phyloP scores from a whole-genome alignment of 2,113 vertebrate genomes.

The Caranx ignobilis region DNA sequence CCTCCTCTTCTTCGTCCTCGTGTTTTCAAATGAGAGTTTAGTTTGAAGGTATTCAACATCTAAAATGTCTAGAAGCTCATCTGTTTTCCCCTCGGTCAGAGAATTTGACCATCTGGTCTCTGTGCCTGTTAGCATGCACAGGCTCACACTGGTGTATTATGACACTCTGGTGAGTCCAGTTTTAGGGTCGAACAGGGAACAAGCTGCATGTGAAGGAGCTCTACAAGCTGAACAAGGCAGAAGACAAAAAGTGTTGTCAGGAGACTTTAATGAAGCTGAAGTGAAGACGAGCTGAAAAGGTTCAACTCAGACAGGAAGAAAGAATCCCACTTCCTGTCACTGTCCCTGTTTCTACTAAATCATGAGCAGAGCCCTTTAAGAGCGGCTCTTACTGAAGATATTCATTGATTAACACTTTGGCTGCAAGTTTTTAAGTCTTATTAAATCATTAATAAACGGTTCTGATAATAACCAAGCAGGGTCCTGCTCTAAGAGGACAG shows the following conservation, averaged over 20 bases:
- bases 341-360: background rate
- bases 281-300: no score
- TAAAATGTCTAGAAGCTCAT: background rate
- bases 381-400: no score
- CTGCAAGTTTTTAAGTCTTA: no score
- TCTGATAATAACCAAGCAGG: no score
- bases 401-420: no score
- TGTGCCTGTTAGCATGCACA: background rate
- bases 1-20: no score
- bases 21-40: background rate
- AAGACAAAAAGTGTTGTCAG: background rate
- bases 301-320: background rate
- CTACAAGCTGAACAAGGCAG: background rate
- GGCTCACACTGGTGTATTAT: background rate
- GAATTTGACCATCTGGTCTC: constrained; percentile 13
- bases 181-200: background rate
- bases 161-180: background rate
- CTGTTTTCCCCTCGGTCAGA: background rate
- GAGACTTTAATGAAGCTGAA: no score
- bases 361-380: no score
- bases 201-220: background rate
- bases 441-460: no score
- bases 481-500: no score
- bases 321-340: background rate
- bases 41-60: background rate